Conservation (phyloP, 1,140 invertebrate genomes). For the Drosophila santomea region DNA sequence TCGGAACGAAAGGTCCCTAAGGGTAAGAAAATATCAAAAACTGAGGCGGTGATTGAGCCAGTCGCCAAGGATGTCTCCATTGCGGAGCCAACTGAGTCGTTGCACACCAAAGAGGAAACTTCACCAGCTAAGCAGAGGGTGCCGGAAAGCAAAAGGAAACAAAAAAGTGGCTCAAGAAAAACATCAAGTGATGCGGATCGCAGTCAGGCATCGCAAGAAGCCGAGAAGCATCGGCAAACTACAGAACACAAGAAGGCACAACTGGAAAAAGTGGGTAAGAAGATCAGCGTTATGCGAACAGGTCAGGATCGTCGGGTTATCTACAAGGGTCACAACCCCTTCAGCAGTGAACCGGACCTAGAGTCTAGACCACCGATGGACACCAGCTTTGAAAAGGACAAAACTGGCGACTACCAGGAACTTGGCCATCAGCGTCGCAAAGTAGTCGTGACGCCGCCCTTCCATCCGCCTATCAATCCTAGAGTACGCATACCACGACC, state of each 20-base stretch:
- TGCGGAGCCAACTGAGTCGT: background rate
- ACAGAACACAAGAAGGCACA: background rate
- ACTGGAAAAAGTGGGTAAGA: background rate
- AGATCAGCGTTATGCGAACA: slow-evolving; percentile 7
- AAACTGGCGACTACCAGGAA: background rate
- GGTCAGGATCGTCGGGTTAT: slow-evolving; percentile 4
- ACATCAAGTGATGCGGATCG: background rate
- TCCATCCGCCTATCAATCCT: slow-evolving; percentile 62
- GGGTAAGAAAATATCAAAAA: background rate
- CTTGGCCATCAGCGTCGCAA: slow-evolving; percentile 17
- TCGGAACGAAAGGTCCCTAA: background rate
- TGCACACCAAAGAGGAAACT: background rate
- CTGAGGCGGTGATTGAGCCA: background rate
- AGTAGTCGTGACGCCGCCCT: slow-evolving; percentile 23
- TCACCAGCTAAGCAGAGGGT: background rate
- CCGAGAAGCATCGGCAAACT: background rate
- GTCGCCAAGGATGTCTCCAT: background rate
- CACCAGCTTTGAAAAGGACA: background rate
- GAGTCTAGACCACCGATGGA: slow-evolving; percentile 10
- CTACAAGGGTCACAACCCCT: slow-evolving; percentile 32
- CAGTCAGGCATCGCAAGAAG: background rate
- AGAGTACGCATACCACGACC: slow-evolving; percentile 57
- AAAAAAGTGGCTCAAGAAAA: background rate
- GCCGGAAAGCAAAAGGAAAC: background rate
- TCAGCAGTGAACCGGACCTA: background rate